Evolutionary conservation across 2,113 vertebrate genomes (phyloP), one percentile per base, ranked within the genome.

Genomic region (Tiliqua scincoides): DNA sequence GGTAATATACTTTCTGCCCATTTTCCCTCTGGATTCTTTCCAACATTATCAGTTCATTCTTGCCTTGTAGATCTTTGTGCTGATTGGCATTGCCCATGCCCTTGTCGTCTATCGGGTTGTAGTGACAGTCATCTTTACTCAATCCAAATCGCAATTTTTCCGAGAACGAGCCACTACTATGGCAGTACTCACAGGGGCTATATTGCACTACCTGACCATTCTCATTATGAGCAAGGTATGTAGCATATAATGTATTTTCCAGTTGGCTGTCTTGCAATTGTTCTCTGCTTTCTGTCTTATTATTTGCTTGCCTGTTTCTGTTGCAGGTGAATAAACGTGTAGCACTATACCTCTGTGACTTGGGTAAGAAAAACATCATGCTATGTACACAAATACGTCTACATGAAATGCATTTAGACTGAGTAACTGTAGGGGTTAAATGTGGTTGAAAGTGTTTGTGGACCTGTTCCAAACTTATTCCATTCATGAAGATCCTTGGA

Each of bases 171-270:
- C 98, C 87, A 95, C 94, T 93, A 95, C 93, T 1, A 72, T 96
- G 0, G 97, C 97, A 0, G 94, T 98, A 89, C 86, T 96, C 59
- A 93, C 97, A 0, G 98, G 98, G 10, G 98, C 98, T 0, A 95
- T 99, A 63, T 93, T 98, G 89, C 98, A 99, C 91, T 99, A 99
- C 10, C 0, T 98, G 70, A 98, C 96, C 90, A 99, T 99, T 2
- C 63, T 98, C 90, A 12, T 97, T 96, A 98, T 99, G 98, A 98
- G 96, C 79, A 96, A 96, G 97, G 97, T 97, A 89, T 0, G 9
- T 9, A 9, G 74, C 1, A 1, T 12, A 0, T 18, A 0, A 0
- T 0, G 73, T 62, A 32, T 37, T 1, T 62, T 75, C 6, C 70
- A 20, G 9, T n/a, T 3, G 0, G 27, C 62, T 54, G 2, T 14